Base-by-base conservation (phyloP, 2,888 invertebrate genomes). In the Caenorhabditis drosophilae region DNA sequence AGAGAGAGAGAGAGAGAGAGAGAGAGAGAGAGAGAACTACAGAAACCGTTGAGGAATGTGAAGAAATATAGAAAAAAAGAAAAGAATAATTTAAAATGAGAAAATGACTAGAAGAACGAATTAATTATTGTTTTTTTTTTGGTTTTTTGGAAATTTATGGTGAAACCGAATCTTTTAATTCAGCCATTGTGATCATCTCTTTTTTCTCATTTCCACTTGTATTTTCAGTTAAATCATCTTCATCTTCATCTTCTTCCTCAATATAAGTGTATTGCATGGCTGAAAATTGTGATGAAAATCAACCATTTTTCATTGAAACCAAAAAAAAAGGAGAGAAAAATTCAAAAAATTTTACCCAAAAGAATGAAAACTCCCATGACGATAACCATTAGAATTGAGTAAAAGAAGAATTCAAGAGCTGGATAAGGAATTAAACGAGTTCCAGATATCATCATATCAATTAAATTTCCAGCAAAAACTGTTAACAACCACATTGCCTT, bases 401-500 rank as follows among this genome's bases (percentile, higher is more conserved):
- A 83, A 62, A 81, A 54, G 72, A 83, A 80, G 64, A 83, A 83
- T 63, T 83, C 83, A 9, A 59, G 38, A 9, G 78, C 79, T 1
- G 82, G 77, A 23, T 80, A 73, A 1, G 63, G 52, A 36, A 82
- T 75, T 6, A 79, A 15, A 18, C 74, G 69, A 11, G 73, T 70
- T 23, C 80, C 80, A 16, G 72, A 75, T 20, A 97, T 89, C 48
- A 93, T 88, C 31, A 94, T 90, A 1, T 96, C 95, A 55, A 98
- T 89, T 31, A 96, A 86, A 85, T 96, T 96, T 40, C 97, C 97
- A 79, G 95, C 88, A 0, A 95, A 93, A 0, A 92, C 92, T 0
- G 95, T 93, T 50, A 97, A 86, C 15, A 95, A 87, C 92, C 95
- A 97, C 15, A 90, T 89, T 0, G 96, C 93, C 84, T 91, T n/a